phyloP scores from a whole-genome alignment of 1,140 invertebrate species.

The Leptinotarsa texana region DNA sequence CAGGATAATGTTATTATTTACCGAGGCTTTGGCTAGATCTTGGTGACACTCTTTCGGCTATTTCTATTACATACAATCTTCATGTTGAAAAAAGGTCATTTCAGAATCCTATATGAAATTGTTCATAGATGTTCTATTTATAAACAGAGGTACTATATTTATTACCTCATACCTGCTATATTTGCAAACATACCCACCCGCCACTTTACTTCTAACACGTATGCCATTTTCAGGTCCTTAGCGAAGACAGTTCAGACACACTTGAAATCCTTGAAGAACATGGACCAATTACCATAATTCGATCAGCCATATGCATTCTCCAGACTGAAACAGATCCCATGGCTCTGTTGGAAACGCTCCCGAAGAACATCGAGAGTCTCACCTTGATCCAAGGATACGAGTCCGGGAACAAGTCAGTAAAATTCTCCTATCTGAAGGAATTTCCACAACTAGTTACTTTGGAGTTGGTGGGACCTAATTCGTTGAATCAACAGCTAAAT shows the following conservation, averaged over 20 bases:
- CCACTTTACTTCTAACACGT: too few species aligned
- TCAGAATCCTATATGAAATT: too few species aligned
- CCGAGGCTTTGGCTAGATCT: too few species aligned
- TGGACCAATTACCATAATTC: slow-evolving; percentile 51
- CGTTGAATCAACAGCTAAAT: slow-evolving; percentile 39
- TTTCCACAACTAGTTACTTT: slow-evolving; percentile 62
- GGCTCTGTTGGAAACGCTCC: slow-evolving; percentile 58
- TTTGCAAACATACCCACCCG: too few species aligned
- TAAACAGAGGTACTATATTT: too few species aligned
- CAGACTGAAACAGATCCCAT: slow-evolving; percentile 56
- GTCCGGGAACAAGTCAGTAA: slow-evolving; percentile 61
- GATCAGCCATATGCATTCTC: slow-evolving; percentile 64
- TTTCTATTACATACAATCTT: too few species aligned
- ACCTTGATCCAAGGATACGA: slow-evolving; percentile 54
- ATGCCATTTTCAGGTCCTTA: slow-evolving; percentile 43
- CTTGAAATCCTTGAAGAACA: slow-evolving; percentile 47
- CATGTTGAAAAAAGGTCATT: too few species aligned
- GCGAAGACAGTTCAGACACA: slow-evolving; percentile 48
- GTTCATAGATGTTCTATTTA: too few species aligned
- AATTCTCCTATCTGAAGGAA: slow-evolving; percentile 58
- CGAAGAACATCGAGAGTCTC: slow-evolving; percentile 61
- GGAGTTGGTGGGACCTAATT: slow-evolving; percentile 64
- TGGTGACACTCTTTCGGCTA: too few species aligned
- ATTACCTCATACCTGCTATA: too few species aligned
- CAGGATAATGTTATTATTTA: too few species aligned